These are phyloP conservation scores for Sebastes taczanowskii DNA, from an alignment of 2,797 vertebrate species.

Conservation along the genomic window DNA sequence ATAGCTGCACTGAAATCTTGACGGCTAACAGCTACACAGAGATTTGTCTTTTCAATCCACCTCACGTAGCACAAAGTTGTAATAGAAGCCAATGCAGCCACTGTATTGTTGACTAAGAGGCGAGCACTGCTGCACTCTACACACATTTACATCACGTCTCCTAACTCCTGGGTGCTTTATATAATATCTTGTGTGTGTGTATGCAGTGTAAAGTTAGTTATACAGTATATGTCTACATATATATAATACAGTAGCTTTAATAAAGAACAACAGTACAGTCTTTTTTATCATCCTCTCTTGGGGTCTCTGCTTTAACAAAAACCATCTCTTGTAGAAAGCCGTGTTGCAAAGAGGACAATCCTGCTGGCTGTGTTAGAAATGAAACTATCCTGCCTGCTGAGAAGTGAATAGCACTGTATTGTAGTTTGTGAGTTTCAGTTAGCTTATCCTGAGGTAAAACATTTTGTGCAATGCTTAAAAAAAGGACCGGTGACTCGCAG, in stretches of 20 bases:
- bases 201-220: conserved; percentile 51
- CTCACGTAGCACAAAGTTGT: conserved; percentile 50
- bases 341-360: conserved; percentile 40
- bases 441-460: conserved; percentile 77
- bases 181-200: conserved; percentile 43
- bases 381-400: conserved; percentile 54
- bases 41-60: conserved; percentile 39
- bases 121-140: conserved; percentile 32
- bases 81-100: conserved; percentile 47
- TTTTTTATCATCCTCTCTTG: conserved; percentile 36
- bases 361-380: conserved; percentile 64
- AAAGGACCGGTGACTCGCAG: conserved; percentile 30
- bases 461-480: conserved; percentile 72
- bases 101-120: conserved; percentile 34
- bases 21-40: conserved; percentile 57
- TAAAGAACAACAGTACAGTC: conserved; percentile 58
- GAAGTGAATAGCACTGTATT: conserved; percentile 45
- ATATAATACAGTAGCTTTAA: conserved; percentile 64
- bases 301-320: conserved; percentile 53
- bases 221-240: conserved; percentile 67
- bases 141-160: conserved; percentile 42
- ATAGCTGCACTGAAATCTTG: conserved; percentile 56
- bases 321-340: conserved; percentile 31
- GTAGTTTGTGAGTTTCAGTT: conserved; percentile 58
- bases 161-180: conserved; percentile 47